Evolutionary conservation across 2,888 invertebrate species (phyloP).

Genomic region (Sussaba pulchella): DNA sequence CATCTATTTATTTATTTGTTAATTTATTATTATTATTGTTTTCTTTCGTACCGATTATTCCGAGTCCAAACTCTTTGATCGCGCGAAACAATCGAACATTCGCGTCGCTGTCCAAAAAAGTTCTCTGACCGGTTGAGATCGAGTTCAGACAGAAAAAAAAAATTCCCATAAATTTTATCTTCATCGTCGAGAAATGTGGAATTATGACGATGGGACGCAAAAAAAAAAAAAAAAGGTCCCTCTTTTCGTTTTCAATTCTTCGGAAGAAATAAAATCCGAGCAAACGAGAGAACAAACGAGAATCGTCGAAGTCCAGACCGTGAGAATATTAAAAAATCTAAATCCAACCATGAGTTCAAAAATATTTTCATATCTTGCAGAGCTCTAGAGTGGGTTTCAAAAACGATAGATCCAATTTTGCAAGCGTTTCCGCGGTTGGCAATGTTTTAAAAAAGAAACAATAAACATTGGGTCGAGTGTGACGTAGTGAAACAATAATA

Average conservation of each 20-base stretch:
- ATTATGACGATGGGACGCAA: too few relatives aligned
- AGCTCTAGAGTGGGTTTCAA: too few relatives aligned
- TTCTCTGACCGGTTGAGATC: slow-evolving; percentile 63
- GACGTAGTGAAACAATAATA: neutral
- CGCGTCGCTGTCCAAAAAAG: slow-evolving; percentile 70
- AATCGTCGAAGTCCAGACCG: neutral
- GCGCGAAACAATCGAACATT: slow-evolving; percentile 68
- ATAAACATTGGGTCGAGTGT: too few relatives aligned
- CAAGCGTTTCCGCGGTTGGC: too few relatives aligned
- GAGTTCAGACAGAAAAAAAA: neutral
- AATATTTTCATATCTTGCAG: too few relatives aligned
- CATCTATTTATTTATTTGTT: neutral
- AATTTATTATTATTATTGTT: neutral
- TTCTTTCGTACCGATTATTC: slow-evolving; percentile 70
- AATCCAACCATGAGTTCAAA: too few relatives aligned
- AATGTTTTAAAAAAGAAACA: too few relatives aligned
- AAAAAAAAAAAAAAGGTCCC: neutral
- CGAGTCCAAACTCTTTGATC: slow-evolving; percentile 65
- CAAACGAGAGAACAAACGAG: neutral
- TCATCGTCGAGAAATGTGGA: neutral
- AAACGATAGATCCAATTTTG: too few relatives aligned
- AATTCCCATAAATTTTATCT: neutral
- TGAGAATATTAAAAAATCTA: too few relatives aligned
- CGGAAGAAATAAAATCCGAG: too few relatives aligned
- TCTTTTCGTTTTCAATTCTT: neutral